A percentile compares a stretch with the other conserved stretches of the same genome.
Conservation (phyloP, 2,113 vertebrate species). For the Zosterops pallidus region DNA sequence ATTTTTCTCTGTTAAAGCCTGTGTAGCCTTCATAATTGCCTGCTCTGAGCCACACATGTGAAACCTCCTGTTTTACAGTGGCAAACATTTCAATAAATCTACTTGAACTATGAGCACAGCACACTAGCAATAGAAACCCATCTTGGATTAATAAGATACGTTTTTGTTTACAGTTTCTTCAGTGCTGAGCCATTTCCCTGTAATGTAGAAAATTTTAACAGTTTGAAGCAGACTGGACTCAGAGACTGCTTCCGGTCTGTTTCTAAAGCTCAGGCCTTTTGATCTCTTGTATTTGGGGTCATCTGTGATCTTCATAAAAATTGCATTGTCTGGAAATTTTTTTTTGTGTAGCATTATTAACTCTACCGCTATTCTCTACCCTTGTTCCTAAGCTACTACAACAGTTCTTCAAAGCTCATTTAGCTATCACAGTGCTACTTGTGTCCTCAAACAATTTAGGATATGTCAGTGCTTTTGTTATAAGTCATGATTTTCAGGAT, state of each 20-base stretch:
- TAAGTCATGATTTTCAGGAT: background rate
- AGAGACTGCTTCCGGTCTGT: background rate
- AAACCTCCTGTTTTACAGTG: background rate
- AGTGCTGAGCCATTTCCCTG: background rate
- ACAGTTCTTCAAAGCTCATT: background rate
- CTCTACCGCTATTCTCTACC: background rate
- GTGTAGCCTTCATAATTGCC: background rate
- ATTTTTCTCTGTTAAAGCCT: conserved; percentile 1
- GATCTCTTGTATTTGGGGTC: background rate
- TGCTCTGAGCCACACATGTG: background rate
- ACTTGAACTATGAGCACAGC: background rate
- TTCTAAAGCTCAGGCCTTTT: background rate
- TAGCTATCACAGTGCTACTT: background rate
- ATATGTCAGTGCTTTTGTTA: background rate
- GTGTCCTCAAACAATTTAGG: background rate
- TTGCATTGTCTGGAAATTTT: background rate
- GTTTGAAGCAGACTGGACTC: background rate
- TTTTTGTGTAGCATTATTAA: background rate
- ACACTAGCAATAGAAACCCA: background rate
- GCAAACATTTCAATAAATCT: background rate
- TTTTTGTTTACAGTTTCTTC: background rate
- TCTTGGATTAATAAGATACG: background rate
- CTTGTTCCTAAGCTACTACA: background rate
- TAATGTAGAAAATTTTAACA: background rate
- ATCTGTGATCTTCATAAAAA: background rate